Conservation (phyloP, 2,888 invertebrate genomes). For the Acronicta leporina region DNA sequence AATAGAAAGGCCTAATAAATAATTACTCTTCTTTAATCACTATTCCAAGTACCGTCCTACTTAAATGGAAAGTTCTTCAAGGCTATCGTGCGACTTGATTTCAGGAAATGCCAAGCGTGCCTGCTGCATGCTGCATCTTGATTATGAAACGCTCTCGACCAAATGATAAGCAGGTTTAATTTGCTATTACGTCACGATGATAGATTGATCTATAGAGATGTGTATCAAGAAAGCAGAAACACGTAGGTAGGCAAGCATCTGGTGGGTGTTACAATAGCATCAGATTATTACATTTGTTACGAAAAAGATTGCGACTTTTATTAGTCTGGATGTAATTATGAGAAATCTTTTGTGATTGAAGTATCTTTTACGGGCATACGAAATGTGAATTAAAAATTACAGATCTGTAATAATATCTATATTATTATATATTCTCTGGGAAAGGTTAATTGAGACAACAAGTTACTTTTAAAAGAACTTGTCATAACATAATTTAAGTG, state of each 20-base stretch:
- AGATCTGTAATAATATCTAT: no score
- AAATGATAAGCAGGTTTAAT: conserved; percentile 37
- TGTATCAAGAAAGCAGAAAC: conserved; percentile 48
- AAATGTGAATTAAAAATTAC: neutral
- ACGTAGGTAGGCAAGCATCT: conserved; percentile 26
- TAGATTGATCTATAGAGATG: conserved; percentile 54
- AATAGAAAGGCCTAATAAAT: conserved; percentile 2
- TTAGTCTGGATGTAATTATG: conserved; percentile 33
- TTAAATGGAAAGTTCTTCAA: conserved; percentile 51
- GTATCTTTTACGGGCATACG: neutral
- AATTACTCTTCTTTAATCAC: conserved; percentile 9
- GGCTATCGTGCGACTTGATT: conserved; percentile 32
- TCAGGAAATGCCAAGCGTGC: conserved; percentile 55
- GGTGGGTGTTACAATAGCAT: conserved; percentile 54
- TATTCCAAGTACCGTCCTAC: conserved; percentile 24
- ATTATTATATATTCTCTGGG: neutral
- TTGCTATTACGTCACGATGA: conserved; percentile 51
- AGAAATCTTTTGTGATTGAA: conserved; percentile 36
- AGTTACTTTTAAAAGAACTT: conserved; percentile 1
- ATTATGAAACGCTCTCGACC: conserved; percentile 45
- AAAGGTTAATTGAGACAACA: neutral
- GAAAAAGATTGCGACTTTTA: conserved; percentile 44
- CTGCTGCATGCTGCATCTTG: conserved; percentile 32
- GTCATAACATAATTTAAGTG: no score
- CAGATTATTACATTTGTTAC: conserved; percentile 44